Conservation (phyloP, 2,888 invertebrate species). For the Agrotis exclamationis region DNA sequence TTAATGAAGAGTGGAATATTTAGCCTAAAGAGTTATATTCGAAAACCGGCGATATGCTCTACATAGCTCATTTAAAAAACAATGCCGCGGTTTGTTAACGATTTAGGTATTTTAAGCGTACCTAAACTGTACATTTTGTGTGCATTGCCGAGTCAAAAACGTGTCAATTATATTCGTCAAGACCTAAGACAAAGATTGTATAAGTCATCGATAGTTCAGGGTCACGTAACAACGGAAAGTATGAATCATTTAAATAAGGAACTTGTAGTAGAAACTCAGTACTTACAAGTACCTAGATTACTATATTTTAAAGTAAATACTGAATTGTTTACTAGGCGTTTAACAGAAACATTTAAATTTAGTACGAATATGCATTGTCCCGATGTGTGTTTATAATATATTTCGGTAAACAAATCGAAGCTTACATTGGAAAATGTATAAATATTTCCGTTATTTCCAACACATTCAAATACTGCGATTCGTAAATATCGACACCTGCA, state of each 20-base stretch:
- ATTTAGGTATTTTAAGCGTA: slow-evolving; percentile 35
- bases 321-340: slow-evolving; percentile 16
- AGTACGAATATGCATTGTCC: slow-evolving; percentile 15
- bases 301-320: slow-evolving; percentile 23
- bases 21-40: slow-evolving; percentile 28
- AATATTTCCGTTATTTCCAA: background rate
- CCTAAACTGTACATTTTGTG: slow-evolving; percentile 15
- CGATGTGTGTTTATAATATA: slow-evolving; percentile 16
- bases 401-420: slow-evolving; percentile 21
- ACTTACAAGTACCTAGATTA: background rate
- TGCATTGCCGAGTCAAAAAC: slow-evolving; percentile 12
- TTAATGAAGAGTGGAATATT: slow-evolving; percentile 28
- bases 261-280: slow-evolving; percentile 12
- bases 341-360: background rate
- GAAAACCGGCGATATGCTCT: slow-evolving; percentile 56
- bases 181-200: slow-evolving; percentile 35
- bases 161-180: background rate
- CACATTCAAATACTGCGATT: background rate
- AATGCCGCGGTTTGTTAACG: slow-evolving; percentile 31
- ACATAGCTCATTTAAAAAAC: slow-evolving; percentile 46
- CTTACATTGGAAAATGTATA: background rate
- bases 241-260: slow-evolving; percentile 39
- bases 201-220: slow-evolving; percentile 41
- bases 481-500: no score
- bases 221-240: slow-evolving; percentile 27